Base-by-base conservation (phyloP, 2,797 vertebrate species). In the Dipus sagitta region DNA sequence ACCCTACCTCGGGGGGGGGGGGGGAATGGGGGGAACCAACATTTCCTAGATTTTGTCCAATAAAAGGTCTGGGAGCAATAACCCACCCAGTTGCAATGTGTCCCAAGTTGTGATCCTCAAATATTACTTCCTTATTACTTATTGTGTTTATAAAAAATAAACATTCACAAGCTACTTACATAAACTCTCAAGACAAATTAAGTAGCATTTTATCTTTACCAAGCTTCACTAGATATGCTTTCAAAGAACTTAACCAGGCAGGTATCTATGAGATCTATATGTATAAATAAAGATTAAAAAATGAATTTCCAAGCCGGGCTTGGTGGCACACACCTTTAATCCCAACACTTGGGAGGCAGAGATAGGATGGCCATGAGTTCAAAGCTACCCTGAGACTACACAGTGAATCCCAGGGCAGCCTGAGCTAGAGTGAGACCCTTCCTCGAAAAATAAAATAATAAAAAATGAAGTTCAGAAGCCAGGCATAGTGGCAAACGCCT, bases 241-340 rank as follows among this genome's bases (percentile, higher is more conserved):
- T 54, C n/a, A 79, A 86, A 93, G 38, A 89, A 82, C 58, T 84
- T 94, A 88, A 88, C 10, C 13, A 76, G n/a, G 38, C 13, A 82
- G 62, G 2, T 77, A 82, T 6, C 34, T 86, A 70, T 38, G 23
- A 89, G 65, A 77, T 12, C 14, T 64, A 21, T 17, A 70, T 34
- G 70, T 92, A 85, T 2, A 84, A 78, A 80, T 38, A 85, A 93
- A 72, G 18, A 47, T 88, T 26, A 82, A 92, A 93, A 87, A 72
- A 81, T 81, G 90, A 6, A 42, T 92, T 88, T 83, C 71, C 60
- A 86, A 79, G 38, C 38, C 38, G 6, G 38, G 38, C 38, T 38
- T 38, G 38, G 38, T 38, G 38, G 38, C 38, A 38, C 38, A 38
- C 38, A 38, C 38, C 38, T 38, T 38, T 38, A 38, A 38, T 38